A percentile compares a stretch with the other conserved stretches of the same genome.
Conservation (phyloP, 2,888 invertebrate species). For the Eilema caniola region DNA sequence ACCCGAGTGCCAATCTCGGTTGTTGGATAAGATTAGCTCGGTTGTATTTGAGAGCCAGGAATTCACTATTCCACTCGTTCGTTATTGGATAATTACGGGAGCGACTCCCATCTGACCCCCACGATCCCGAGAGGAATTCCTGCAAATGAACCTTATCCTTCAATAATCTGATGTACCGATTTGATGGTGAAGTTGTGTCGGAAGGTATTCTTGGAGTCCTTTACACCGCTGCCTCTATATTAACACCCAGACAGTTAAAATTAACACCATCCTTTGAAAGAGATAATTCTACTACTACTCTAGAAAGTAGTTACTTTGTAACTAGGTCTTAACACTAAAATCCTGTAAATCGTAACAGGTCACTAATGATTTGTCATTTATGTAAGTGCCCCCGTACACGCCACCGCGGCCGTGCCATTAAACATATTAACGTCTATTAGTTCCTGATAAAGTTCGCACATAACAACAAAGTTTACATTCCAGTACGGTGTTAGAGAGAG, state of each 20-base stretch:
- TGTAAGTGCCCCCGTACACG: conserved; percentile 29
- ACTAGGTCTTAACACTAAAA: conserved; percentile 10
- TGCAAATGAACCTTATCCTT: too few species aligned
- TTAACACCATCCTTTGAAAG: not conserved
- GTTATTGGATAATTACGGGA: too few species aligned
- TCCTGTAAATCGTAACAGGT: conserved; percentile 25
- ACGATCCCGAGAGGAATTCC: too few species aligned
- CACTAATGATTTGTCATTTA: conserved; percentile 46
- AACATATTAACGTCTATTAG: conserved; percentile 56
- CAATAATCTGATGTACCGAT: too few species aligned
- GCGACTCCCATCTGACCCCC: too few species aligned
- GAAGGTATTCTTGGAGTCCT: too few species aligned
- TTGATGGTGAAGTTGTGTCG: too few species aligned
- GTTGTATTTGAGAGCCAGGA: too few species aligned
- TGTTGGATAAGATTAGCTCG: too few species aligned
- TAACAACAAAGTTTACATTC: conserved; percentile 38
- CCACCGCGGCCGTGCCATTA: conserved; percentile 49
- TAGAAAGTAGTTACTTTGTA: conserved; percentile 5
- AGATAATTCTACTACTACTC: not conserved
- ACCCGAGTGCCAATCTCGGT: too few species aligned
- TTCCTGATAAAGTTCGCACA: conserved; percentile 46
- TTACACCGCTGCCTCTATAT: too few species aligned
- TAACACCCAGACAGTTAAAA: not conserved
- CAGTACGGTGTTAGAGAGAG: conserved; percentile 15
- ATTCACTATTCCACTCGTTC: too few species aligned